These are phyloP conservation scores for Egretta garzetta DNA, from an alignment of 2,113 vertebrate species.

Conservation along the genomic window DNA sequence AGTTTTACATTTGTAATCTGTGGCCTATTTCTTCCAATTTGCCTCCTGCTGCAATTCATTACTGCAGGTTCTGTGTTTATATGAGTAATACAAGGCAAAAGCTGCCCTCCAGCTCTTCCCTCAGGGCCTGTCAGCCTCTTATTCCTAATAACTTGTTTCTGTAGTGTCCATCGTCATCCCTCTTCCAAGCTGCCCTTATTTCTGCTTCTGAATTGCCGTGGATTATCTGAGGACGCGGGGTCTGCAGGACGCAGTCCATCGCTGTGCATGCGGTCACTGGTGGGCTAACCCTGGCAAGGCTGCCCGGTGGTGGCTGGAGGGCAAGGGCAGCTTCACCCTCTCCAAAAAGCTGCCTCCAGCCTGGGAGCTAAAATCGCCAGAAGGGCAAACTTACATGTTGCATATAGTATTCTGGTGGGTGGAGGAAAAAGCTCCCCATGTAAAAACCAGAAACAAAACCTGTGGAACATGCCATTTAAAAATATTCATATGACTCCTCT, in stretches of 20 bases:
- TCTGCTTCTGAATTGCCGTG: neutral
- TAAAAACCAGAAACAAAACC: neutral
- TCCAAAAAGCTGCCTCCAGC: neutral
- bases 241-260: accelerated
- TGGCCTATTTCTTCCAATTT: neutral
- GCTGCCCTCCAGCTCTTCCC: neutral
- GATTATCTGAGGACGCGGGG: accelerated
- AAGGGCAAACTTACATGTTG: neutral
- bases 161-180: accelerated
- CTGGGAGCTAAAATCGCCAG: accelerated
- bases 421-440: neutral
- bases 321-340: accelerated
- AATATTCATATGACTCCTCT: accelerated
- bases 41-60: neutral
- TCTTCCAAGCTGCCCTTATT: neutral
- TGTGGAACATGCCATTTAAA: accelerated
- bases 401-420: neutral
- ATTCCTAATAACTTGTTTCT: accelerated
- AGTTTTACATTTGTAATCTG: neutral
- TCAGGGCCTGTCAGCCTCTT: accelerated
- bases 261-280: accelerated
- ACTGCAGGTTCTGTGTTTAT: neutral
- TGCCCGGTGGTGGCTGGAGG: neutral
- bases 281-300: neutral
- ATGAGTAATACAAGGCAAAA: accelerated